Conservation (phyloP, 2,888 invertebrate species). For the Tetragnatha montana region DNA sequence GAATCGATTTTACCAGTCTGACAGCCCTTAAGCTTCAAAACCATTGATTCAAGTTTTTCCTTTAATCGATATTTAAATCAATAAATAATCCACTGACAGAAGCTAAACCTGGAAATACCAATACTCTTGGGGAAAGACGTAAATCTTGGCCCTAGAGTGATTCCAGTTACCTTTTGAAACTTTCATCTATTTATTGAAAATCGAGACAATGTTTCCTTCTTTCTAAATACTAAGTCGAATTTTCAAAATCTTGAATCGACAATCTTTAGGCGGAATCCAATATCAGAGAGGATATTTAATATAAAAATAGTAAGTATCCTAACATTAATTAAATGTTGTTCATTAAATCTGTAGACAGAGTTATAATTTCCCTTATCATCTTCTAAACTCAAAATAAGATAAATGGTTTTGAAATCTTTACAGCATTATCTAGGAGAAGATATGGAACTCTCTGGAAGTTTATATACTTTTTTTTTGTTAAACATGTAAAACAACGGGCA, state of each 20-base stretch:
- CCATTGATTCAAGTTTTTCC: not conserved
- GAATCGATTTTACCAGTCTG: not conserved
- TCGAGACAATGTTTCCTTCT: not conserved
- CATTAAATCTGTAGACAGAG: no score
- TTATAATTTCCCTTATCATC: no score
- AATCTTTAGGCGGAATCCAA: not conserved
- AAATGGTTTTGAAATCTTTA: no score
- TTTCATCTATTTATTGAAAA: not conserved
- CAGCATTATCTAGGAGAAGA: no score
- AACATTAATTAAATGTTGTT: not conserved
- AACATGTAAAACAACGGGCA: no score
- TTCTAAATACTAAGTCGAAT: not conserved
- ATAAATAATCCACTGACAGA: not conserved
- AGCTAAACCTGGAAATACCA: not conserved
- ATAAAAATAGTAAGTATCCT: not conserved
- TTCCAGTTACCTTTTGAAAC: not conserved
- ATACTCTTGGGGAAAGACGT: not conserved
- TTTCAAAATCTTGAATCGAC: not conserved
- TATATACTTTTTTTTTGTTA: no score
- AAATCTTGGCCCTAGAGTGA: not conserved
- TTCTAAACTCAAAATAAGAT: no score
- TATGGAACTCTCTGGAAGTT: no score
- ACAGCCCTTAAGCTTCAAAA: not conserved
- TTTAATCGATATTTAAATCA: not conserved
- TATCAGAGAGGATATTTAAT: not conserved